phyloP scores from a whole-genome alignment of 2,113 vertebrate species.

The Ahaetulla prasina region DNA sequence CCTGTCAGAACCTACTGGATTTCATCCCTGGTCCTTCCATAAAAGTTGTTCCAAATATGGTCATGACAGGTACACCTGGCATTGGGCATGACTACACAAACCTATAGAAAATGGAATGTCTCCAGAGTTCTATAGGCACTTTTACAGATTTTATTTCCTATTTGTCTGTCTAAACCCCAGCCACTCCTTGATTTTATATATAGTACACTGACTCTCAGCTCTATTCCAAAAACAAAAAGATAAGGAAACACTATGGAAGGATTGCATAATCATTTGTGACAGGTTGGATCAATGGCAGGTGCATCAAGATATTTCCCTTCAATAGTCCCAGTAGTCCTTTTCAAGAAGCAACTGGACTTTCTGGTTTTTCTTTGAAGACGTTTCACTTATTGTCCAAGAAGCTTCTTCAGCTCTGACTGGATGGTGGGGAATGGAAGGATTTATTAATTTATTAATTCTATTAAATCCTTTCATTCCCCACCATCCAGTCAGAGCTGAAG shows the following conservation, averaged over 20 bases:
- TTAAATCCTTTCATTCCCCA: too few relatives aligned
- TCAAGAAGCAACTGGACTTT: too few relatives aligned
- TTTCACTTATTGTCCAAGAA: too few relatives aligned
- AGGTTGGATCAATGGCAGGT: not conserved
- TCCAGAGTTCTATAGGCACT: not conserved
- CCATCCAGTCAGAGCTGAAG: too few relatives aligned
- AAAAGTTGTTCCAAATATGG: not conserved
- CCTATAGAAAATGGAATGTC: not conserved
- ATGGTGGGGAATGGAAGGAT: too few relatives aligned
- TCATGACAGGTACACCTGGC: not conserved
- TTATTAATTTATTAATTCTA: too few relatives aligned
- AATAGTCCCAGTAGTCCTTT: not conserved
- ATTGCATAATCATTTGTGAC: not conserved
- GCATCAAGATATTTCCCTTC: not conserved
- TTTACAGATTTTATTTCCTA: not conserved
- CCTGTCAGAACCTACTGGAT: too few relatives aligned
- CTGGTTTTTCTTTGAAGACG: too few relatives aligned
- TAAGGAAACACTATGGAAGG: not conserved
- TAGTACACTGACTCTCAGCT: not conserved
- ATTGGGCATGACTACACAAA: not conserved
- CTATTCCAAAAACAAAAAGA: not conserved
- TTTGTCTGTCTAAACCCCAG: not conserved
- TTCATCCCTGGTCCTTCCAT: too few relatives aligned
- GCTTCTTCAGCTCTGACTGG: too few relatives aligned
- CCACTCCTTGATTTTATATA: not conserved